Base-by-base conservation (phyloP, 2,888 invertebrate genomes). In the Chrysomela aeneicollis region DNA sequence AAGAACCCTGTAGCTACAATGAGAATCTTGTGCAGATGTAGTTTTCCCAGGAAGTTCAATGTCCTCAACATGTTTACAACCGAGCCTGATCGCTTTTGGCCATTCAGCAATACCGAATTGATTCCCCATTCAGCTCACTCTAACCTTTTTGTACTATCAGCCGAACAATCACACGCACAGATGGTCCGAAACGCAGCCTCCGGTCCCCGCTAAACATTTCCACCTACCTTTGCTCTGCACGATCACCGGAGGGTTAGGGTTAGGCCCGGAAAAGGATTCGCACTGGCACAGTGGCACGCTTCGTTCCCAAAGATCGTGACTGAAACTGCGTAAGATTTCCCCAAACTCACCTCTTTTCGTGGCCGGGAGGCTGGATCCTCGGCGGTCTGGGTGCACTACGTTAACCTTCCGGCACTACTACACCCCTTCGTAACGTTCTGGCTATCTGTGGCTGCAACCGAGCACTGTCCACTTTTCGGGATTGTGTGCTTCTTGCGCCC, bases 391-490 rank as follows among this genome's bases (percentile, higher is more conserved):
- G 65, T 63, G 67, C 63, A 71, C 66, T 70, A 65, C 72, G 67
- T 61, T 50, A 67, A 71, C 67, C 61, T 63, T 35, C 10, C 52
- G 51, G 61, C 71, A 66, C 71, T 67, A 71, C 59, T 67, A 71
- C 74, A 75, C 73, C 74, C 75, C 73, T 63, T 72, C 74, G 70
- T 72, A 65, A 67, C 73, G 69, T 71, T 67, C 73, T 73, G 42
- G 1, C 15, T n/a, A 63, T 68, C 70, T 67, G 73, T 73, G 42
- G 1, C 15, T n/a, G 64, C 69, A 68, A 70, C 69, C 68, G 68
- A 70, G 66, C 68, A 74, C 74, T 74, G 74, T 68, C 71, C 70
- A 66, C 66, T 71, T 72, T 65, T 37, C 70, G 66, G 67, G 67
- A 62, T 64, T 59, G 63, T 64, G 65, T 66, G 66, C 68, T 50